phyloP scores from a whole-genome alignment of 2,888 invertebrate species.

The Eupeodes latifasciatus region DNA sequence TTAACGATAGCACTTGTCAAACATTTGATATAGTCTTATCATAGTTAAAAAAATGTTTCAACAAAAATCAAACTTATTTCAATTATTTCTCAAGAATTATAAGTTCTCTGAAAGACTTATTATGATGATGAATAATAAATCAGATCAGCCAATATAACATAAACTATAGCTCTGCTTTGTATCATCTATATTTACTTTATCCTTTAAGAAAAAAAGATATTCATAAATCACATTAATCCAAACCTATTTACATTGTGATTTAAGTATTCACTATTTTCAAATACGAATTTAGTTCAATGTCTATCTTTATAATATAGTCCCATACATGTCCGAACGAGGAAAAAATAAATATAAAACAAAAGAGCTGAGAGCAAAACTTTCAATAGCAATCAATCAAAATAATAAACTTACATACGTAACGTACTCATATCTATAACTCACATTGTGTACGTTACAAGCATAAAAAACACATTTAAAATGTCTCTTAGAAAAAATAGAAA shows the following conservation, averaged over 20 bases:
- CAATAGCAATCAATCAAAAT: conserved; percentile 56
- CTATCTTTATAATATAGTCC: background rate
- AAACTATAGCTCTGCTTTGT: background rate
- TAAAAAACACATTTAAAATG: conserved; percentile 31
- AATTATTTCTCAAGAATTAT: background rate
- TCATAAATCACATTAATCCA: conserved; percentile 14
- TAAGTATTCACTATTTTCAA: conserved; percentile 16
- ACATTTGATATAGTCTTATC: too few relatives aligned
- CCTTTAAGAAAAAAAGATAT: background rate
- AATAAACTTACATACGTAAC: background rate
- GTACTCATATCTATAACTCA: conserved; percentile 37
- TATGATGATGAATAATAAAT: conserved; percentile 9
- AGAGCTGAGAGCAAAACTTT: conserved; percentile 52
- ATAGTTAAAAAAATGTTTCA: too few relatives aligned
- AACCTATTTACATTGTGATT: background rate
- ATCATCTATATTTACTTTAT: background rate
- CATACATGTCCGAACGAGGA: background rate
- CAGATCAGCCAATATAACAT: background rate
- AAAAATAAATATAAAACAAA: conserved; percentile 38
- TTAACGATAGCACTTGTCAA: too few relatives aligned
- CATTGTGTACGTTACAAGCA: conserved; percentile 23
- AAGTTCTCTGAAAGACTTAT: background rate
- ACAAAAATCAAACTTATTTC: background rate
- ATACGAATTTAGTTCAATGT: conserved; percentile 42
- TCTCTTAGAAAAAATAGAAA: conserved; percentile 19